A percentile compares a stretch with the other conserved stretches of the same genome.
Evolutionary conservation across 2,797 vertebrate species (phyloP).

Genomic region (Thalassophryne amazonica): DNA sequence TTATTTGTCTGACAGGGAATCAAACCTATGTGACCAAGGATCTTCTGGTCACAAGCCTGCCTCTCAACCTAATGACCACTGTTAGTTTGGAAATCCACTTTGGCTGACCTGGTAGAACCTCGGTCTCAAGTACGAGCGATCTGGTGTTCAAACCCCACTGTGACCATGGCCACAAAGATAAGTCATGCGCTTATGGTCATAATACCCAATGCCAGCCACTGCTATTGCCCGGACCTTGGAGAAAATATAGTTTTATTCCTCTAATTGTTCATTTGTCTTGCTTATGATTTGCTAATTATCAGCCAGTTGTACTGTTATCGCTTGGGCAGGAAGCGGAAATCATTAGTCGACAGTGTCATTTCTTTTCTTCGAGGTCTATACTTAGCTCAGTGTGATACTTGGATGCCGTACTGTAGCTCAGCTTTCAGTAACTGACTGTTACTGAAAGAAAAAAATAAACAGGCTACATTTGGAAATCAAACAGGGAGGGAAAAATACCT

Average conservation of each 20-base stretch:
- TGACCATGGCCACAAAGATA: too few species aligned
- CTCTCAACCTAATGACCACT: too few species aligned
- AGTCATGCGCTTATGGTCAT: constrained; percentile 32
- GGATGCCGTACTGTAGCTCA: constrained; percentile 4
- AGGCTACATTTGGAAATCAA: constrained; percentile 7
- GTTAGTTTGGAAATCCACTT: too few species aligned
- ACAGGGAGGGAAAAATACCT: too few species aligned
- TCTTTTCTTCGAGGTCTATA: constrained; percentile 39
- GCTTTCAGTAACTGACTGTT: constrained; percentile 22
- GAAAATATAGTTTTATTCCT: too few species aligned
- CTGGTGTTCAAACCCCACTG: too few species aligned
- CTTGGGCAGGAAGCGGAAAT: constrained; percentile 2
- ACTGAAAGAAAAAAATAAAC: constrained; percentile 13
- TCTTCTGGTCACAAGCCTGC: too few species aligned
- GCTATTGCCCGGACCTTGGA: too few species aligned
- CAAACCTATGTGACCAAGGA: too few species aligned
- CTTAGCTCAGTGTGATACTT: constrained; percentile 28
- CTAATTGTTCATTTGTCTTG: not conserved
- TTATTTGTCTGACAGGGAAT: too few species aligned
- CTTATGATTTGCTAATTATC: not conserved
- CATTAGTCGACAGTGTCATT: constrained; percentile 20
- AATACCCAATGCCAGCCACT: not conserved
- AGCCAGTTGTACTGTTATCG: constrained; percentile 4
- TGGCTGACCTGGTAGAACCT: too few species aligned
- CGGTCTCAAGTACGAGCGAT: too few species aligned